phyloP scores from a whole-genome alignment of 2,113 vertebrate species.

The Hippocampus barbouri region DNA sequence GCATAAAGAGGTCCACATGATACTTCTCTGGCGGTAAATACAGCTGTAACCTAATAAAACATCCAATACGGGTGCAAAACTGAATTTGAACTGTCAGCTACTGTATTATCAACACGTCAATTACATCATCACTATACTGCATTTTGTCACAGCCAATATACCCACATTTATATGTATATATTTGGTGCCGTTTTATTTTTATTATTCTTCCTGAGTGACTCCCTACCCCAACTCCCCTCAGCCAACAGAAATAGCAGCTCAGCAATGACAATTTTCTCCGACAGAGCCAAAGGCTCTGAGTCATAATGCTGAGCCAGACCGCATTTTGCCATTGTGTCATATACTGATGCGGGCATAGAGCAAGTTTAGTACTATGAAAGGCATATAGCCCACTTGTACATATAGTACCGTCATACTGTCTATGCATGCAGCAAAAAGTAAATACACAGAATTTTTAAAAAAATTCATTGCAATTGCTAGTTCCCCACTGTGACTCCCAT shows the following conservation, averaged over 20 bases:
- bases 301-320: conserved; percentile 34
- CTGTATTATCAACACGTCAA: not conserved
- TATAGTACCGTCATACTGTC: not conserved
- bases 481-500: not conserved
- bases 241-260: conserved; percentile 22
- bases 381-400: not conserved
- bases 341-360: not conserved
- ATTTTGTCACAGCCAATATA: not conserved
- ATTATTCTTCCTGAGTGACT: conserved; percentile 5
- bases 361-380: not conserved
- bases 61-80: not conserved
- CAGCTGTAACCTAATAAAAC: not conserved
- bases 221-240: conserved; percentile 11
- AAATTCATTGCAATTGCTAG: not conserved
- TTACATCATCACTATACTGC: not conserved
- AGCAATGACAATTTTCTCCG: conserved; percentile 7
- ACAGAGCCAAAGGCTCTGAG: conserved; percentile 26
- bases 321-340: conserved; percentile 8
- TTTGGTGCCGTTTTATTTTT: conserved; percentile 1
- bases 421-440: not conserved
- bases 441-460: not conserved
- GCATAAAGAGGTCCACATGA: not conserved
- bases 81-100: not conserved
- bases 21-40: not conserved
- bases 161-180: too few relatives aligned